Evolutionary conservation across 2,797 vertebrate species (phyloP).

Genomic region (Tympanoctomys barrerae): DNA sequence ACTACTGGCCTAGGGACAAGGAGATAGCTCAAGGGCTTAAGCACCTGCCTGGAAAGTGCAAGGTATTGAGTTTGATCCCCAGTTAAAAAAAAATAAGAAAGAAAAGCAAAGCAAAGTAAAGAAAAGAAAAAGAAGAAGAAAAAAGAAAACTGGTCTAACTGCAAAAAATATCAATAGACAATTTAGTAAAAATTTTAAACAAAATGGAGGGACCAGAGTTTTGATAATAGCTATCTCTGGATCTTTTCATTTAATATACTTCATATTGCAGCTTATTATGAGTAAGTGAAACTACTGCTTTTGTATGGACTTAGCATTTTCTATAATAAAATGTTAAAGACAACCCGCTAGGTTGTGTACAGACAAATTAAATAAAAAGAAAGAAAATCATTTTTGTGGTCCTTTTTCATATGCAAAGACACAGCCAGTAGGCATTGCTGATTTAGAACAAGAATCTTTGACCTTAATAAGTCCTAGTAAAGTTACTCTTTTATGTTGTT

Average conservation of each 20-base stretch:
- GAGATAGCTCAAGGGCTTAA: no score
- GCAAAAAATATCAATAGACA: neutral
- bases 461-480: neutral
- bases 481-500: neutral
- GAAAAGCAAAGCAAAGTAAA: no score
- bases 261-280: neutral
- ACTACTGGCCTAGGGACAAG: neutral
- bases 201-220: neutral
- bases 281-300: neutral
- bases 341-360: neutral
- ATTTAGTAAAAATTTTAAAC: neutral
- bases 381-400: slow-evolving; percentile 4
- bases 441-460: neutral
- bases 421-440: neutral
- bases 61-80: no score
- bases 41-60: no score
- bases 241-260: neutral
- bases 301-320: neutral
- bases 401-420: neutral
- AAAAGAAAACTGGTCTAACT: neutral
- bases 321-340: neutral
- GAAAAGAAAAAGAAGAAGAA: no score
- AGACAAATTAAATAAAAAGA: slow-evolving; percentile 18
- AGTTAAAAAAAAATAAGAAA: no score
- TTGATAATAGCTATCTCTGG: neutral